A percentile compares a stretch with the other conserved stretches of the same genome.
phyloP scores from a whole-genome alignment of 2,797 vertebrate species.

The Neoniphon sammara region DNA sequence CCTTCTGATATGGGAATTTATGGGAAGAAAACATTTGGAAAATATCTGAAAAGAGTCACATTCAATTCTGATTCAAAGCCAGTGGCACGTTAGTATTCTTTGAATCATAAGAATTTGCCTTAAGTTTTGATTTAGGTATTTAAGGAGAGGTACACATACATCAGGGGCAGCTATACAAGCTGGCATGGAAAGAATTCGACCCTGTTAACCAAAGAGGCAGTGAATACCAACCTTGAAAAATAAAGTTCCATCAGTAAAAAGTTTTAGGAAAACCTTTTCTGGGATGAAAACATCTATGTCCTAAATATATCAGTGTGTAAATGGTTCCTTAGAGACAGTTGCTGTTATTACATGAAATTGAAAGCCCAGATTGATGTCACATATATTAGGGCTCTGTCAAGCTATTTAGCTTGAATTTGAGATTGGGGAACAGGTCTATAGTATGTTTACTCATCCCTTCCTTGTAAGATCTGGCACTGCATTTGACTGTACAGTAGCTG shows the following conservation, averaged over 20 bases:
- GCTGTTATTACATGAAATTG: not conserved
- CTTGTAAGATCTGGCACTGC: not conserved
- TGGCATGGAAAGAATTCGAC: not conserved
- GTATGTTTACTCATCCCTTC: not conserved
- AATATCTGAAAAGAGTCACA: no score
- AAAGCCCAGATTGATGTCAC: not conserved
- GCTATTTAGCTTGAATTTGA: no score
- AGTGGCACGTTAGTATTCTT: slow-evolving; percentile 4
- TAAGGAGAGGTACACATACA: slow-evolving; percentile 3
- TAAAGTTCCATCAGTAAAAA: slow-evolving; percentile 25
- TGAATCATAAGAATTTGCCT: slow-evolving; percentile 10
- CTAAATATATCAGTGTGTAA: slow-evolving; percentile 14
- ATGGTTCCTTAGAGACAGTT: not conserved
- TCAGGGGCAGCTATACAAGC: slow-evolving; percentile 6
- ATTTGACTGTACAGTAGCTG: not conserved
- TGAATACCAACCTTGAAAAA: slow-evolving; percentile 31
- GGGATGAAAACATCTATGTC: slow-evolving; percentile 1
- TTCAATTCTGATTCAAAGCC: not conserved
- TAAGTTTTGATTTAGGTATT: not conserved
- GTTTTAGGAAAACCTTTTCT: slow-evolving; percentile 14
- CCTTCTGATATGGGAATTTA: no score
- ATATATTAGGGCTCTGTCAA: not conserved
- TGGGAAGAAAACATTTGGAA: no score
- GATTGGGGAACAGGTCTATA: no score
- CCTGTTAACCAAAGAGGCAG: slow-evolving; percentile 12